phyloP scores from a whole-genome alignment of 2,113 vertebrate species.

The Rhinichthys klamathensis region DNA sequence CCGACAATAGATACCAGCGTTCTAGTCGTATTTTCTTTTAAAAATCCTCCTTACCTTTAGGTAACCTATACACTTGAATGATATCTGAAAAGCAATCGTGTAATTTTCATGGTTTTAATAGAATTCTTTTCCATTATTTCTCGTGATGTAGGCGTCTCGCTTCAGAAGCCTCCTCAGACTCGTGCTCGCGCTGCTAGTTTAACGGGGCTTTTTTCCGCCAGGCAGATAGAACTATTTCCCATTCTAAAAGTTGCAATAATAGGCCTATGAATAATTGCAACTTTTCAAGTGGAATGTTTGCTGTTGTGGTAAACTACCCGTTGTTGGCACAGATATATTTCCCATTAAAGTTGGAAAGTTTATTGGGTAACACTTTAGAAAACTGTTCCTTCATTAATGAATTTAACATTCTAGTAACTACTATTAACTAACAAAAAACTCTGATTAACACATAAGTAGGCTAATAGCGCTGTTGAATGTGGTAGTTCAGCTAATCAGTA shows the following conservation, averaged over 20 bases:
- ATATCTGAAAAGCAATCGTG: not conserved
- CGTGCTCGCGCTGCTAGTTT: not conserved
- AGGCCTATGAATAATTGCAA: not conserved
- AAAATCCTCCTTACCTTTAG: not conserved
- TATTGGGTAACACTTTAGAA: not conserved
- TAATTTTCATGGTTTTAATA: not conserved
- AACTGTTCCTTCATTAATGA: too few species aligned
- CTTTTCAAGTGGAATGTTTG: not conserved
- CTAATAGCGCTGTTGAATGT: too few species aligned
- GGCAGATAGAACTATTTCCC: not conserved
- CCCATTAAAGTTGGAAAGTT: not conserved
- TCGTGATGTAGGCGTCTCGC: not conserved
- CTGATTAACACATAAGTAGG: too few species aligned
- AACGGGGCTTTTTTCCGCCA: not conserved
- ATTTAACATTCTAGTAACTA: too few species aligned
- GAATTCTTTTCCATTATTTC: not conserved
- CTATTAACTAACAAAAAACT: too few species aligned
- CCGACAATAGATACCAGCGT: not conserved
- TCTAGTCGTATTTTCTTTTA: not conserved
- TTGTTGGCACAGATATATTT: not conserved
- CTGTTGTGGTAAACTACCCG: not conserved
- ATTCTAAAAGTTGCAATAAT: not conserved
- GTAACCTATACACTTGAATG: not conserved
- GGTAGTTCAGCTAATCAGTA: too few species aligned
- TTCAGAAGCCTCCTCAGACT: not conserved